Base-by-base conservation (phyloP, 2,113 vertebrate species). In the Rhizomys pruinosus region DNA sequence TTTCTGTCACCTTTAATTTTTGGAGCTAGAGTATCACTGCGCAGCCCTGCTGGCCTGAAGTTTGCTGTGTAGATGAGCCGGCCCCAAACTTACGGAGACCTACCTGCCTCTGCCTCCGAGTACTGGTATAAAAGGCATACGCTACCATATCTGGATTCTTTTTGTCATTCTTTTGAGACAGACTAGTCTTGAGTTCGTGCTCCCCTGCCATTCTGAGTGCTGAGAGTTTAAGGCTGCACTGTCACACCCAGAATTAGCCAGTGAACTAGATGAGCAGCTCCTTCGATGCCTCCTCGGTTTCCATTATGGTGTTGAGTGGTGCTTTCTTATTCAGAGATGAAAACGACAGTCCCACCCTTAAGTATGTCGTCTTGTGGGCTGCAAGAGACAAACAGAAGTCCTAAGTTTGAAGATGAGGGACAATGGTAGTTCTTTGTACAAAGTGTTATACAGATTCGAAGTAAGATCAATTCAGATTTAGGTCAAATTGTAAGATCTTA, bases 391-490 rank as follows among this genome's bases (percentile, higher is more conserved):
- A 55, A 47, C 16, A 68, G 19, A 96, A 80, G 66, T 57, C 6
- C 11, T 27, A 47, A 82, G n/a, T 68, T 90, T 17, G 78, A 55
- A 88, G 52, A 81, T 76, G 12, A 90, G 13, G 37, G 69, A 12
- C 10, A 47, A 15, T 59, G 47, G 25, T 63, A 34, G 16, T 57
- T 47, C 34, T 61, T 91, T 52, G n/a, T 59, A 37, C 22, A 91
- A 68, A 78, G 11, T 61, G 29, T 82, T 64, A 34, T 15, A 59
- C 3, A 7, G 16, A 59, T 15, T 13, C 16, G 57, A 34, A 89
- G 42, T 68, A 93, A 78, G 29, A 68, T 77, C 85, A 72, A 77
- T 78, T 72, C 17, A 94, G n/a, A 6, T 25, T 91, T 78, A 93
- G 23, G 66, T 5, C 23, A 89, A 78, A 82, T 34, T 57, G 2